A percentile compares a stretch with the other conserved stretches of the same genome.
These are phyloP conservation scores for Percopsis omiscomaycus DNA, from an alignment of 2,797 vertebrate genomes.

Conservation along the genomic window DNA sequence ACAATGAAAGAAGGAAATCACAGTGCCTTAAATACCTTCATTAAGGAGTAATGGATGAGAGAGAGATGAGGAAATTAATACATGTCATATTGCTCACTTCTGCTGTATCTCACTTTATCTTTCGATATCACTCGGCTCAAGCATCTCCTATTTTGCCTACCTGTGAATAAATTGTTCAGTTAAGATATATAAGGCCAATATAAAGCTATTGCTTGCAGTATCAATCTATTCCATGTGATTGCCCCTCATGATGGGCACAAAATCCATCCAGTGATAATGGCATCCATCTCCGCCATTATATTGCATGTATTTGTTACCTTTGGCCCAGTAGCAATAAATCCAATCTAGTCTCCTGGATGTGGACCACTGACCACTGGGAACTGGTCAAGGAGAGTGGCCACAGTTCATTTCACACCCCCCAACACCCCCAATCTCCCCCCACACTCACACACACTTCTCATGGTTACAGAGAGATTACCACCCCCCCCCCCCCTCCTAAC, in stretches of 20 bases:
- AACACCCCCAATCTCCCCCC: neutral
- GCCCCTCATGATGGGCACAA: slow-evolving; percentile 73
- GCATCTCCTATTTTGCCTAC: slow-evolving; percentile 60
- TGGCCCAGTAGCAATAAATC: slow-evolving; percentile 82
- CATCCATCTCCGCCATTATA: slow-evolving; percentile 73
- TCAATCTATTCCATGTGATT: slow-evolving; percentile 80
- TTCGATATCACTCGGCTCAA: slow-evolving; percentile 18
- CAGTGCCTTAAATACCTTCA: no score
- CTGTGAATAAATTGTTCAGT: slow-evolving; percentile 60
- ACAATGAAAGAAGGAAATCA: neutral
- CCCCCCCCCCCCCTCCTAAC: slow-evolving; percentile 11
- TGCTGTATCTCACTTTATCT: slow-evolving; percentile 12
- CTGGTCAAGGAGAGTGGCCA: slow-evolving; percentile 79
- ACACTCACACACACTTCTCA: slow-evolving; percentile 31
- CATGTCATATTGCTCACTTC: neutral
- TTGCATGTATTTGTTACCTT: slow-evolving; percentile 82
- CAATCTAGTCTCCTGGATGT: slow-evolving; percentile 79
- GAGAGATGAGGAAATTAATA: neutral
- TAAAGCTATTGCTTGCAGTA: slow-evolving; percentile 71
- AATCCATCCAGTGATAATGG: slow-evolving; percentile 77
- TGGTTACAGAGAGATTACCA: slow-evolving; percentile 70
- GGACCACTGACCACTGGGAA: slow-evolving; percentile 79
- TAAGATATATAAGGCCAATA: slow-evolving; percentile 70
- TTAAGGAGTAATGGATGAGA: neutral
- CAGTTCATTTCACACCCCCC: slow-evolving; percentile 76